Percentiles rank a stretch among this genome's conserved stretches.
phyloP scores from a whole-genome alignment of 2,113 vertebrate genomes.

The Butorides virescens region DNA sequence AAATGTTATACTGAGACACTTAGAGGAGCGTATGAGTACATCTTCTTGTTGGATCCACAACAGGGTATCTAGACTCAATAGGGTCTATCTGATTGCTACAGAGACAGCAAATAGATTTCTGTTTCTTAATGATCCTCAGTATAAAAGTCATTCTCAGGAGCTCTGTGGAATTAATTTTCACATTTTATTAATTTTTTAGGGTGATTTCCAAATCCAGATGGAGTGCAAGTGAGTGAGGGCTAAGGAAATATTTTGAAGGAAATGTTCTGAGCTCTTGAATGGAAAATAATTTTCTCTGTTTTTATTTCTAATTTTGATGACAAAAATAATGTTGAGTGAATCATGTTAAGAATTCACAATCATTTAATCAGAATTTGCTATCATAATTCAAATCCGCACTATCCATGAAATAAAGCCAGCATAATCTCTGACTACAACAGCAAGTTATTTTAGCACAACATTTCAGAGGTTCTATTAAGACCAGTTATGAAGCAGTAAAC shows the following conservation, averaged over 20 bases:
- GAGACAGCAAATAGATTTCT: not conserved
- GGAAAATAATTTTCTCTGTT: not conserved
- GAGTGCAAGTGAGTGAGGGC: not conserved
- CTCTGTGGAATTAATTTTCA: not conserved
- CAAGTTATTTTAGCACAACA: not conserved
- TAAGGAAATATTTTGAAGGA: not conserved
- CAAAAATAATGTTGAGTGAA: not conserved
- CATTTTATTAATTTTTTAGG: not conserved
- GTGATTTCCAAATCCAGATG: not conserved
- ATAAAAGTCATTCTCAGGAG: not conserved
- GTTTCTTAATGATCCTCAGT: not conserved
- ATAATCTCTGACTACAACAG: not conserved
- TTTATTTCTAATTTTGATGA: not conserved
- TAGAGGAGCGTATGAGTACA: not conserved
- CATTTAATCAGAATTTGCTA: not conserved
- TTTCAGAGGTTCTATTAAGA: not conserved
- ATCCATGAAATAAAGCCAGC: not conserved
- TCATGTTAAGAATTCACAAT: not conserved
- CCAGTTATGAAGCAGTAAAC: not conserved
- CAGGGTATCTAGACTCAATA: not conserved
- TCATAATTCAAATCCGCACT: not conserved
- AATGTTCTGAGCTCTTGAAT: not conserved
- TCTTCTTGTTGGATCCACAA: not conserved
- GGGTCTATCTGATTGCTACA: not conserved
- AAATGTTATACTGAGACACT: not conserved